Conservation (phyloP, 2,888 invertebrate species). For the Sinelater perroti region DNA sequence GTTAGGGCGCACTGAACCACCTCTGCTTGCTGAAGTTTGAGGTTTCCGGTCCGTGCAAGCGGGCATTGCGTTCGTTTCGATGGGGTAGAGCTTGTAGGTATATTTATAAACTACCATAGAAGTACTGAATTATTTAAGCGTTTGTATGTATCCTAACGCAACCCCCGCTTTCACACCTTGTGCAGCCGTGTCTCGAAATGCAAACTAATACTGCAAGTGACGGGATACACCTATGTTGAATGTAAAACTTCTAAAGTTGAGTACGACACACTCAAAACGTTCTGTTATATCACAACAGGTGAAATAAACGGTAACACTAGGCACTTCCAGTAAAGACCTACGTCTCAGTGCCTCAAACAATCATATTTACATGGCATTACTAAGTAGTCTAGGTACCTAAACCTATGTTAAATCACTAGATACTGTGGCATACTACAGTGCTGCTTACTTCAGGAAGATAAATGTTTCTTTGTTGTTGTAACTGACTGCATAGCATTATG, state of each 20-base stretch:
- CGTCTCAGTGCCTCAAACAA: constrained; percentile 56
- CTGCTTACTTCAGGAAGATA: constrained; percentile 56
- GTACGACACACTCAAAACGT: constrained; percentile 33
- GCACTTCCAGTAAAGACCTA: constrained; percentile 55
- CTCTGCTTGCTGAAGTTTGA: no score
- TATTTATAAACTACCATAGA: no score
- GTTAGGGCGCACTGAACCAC: no score
- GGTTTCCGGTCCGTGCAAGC: no score
- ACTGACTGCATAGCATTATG: constrained; percentile 39
- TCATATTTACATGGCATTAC: constrained; percentile 37
- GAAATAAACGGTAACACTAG: constrained; percentile 57
- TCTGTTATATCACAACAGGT: constrained; percentile 56
- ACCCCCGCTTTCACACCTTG: no score
- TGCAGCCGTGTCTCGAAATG: no score
- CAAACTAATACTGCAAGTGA: constrained; percentile 18
- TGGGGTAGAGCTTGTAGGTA: no score
- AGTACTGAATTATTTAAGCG: no score
- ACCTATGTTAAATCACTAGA: constrained; percentile 28
- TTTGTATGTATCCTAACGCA: no score
- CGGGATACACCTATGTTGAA: constrained; percentile 18
- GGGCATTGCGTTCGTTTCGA: no score
- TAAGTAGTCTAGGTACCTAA: constrained; percentile 25
- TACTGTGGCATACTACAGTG: constrained; percentile 48
- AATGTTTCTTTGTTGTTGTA: constrained; percentile 41
- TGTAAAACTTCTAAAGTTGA: constrained; percentile 24